Base-by-base conservation (phyloP, 1,140 invertebrate genomes). In the Pentalonia nigronervosa region DNA sequence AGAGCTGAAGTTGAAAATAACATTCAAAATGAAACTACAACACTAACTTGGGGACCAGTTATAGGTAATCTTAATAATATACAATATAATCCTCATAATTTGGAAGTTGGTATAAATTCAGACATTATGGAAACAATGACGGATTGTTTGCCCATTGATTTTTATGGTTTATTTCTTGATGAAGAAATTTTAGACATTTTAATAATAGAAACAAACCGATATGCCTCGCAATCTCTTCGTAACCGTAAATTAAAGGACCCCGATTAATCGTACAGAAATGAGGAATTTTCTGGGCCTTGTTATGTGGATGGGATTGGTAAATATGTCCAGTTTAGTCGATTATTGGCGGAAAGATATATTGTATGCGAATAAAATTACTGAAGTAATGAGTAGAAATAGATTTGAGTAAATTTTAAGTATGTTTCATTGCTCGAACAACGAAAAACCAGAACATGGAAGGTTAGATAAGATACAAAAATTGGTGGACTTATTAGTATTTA, bases 391-490 rank as follows among this genome's bases (percentile, higher is more conserved):
- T 67, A 91, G 90, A 47, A 94, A 81, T 76, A 91, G 93, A 94
- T 94, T 92, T 92, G 88, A 91, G 90, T n/a, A 92, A 41, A 45
- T 81, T 50, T 94, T 86, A 48, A 91, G 67, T 60, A 81, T 94
- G 41, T 90, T 94, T 53, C 93, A 94, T 94, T 94, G 34, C 34
- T 91, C 89, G 7, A 50, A 94, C 50, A 94, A 94, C 47, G 47
- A 45, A 87, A 56, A 87, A 87, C 47, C 7, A 30, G 45, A 87
- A 48, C 30, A 87, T 30, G 93, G 92, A 76, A 90, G 94, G 94
- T 89, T 95, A 90, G 45, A 84, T 56, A 95, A 95, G 94, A 94
- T 94, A 84, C 91, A 91, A 90, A 87, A 91, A 48, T 92, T 94
- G 34, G 50, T 94, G 81, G 93, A 94, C 56, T 90, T 90, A 76